Evolutionary conservation across 1,140 invertebrate species (phyloP), one percentile per base, ranked within the genome.

Genomic region (Halictus rubicundus): DNA sequence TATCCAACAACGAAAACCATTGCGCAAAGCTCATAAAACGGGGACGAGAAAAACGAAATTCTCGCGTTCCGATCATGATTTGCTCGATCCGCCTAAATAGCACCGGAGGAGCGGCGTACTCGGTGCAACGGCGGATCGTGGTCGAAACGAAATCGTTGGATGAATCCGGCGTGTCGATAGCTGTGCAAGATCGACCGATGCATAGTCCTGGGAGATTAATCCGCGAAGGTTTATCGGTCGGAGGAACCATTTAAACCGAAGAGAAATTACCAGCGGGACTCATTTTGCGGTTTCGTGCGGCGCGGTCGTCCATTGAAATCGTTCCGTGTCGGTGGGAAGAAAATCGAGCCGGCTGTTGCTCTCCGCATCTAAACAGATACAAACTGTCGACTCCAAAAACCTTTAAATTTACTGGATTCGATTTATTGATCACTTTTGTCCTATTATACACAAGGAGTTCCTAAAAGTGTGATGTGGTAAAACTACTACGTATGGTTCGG

Each of bases 191-290:
- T 61, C 25, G 14, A 27, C 49, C 49, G 19, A 14, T 52, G 14
- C 23, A 61, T 2, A 14, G 27, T 6, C 60, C 60, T 19, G 60
- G 25, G 60, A 54, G 16, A 61, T 23, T 61, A 61, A 61, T 61
- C 60, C 60, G 60, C 16, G 27, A 61, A 32, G 60, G 60, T 61
- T 61, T 61, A 61, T 61, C 27, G 60, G 60, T 19, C 60, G 5
- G 14, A 4, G 25, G 60, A 32, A 23, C 27, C 60, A 19, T 61
- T 61, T 61, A 61, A 61, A 61, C 27, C 12, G 25, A 4, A 32
- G 25, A 61, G 60, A 61, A 61, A 61, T 61, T 25, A 32, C 60
- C 27, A 16, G 27, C 5, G 60, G 60, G 60, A 61, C 23, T 32
- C 14, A 25, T 61, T 61, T 32, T 7, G 60, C 27, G 60, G 60